Evolutionary conservation across 2,888 invertebrate genomes (phyloP).

Genomic region (Hirtodrosophila trivittata): DNA sequence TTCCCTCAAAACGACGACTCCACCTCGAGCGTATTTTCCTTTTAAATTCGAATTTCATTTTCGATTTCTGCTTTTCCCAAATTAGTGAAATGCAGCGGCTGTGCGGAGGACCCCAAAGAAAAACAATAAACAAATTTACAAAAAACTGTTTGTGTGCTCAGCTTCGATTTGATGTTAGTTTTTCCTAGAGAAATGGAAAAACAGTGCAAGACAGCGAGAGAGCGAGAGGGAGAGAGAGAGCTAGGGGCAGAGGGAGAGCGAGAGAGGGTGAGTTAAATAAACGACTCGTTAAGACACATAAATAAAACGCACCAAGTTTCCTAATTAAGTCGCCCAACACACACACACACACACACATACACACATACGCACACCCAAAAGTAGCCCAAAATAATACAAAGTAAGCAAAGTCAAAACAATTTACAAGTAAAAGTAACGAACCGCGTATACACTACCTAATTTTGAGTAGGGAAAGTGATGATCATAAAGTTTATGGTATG

Average conservation of each 20-base stretch:
- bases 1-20: slow-evolving; percentile 21
- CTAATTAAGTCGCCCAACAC: slow-evolving; percentile 75
- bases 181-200: slow-evolving; percentile 3
- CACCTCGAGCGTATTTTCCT: slow-evolving; percentile 34
- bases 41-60: slow-evolving; percentile 55
- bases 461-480: no score
- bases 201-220: background rate
- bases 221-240: slow-evolving; percentile 4
- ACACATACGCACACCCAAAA: slow-evolving; percentile 10
- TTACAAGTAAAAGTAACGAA: slow-evolving; percentile 23
- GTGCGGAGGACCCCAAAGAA: slow-evolving; percentile 67
- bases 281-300: slow-evolving; percentile 80
- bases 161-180: slow-evolving; percentile 61
- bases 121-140: slow-evolving; percentile 77
- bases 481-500: no score
- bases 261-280: slow-evolving; percentile 66
- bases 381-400: slow-evolving; percentile 44
- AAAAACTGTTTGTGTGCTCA: slow-evolving; percentile 59
- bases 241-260: slow-evolving; percentile 7
- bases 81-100: slow-evolving; percentile 55
- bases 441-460: slow-evolving; percentile 13
- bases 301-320: slow-evolving; percentile 73
- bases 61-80: slow-evolving; percentile 45
- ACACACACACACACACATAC: slow-evolving; percentile 21
- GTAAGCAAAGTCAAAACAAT: slow-evolving; percentile 31